Conservation (phyloP, 2,888 invertebrate species). For the Synanthedon myopaeformis region DNA sequence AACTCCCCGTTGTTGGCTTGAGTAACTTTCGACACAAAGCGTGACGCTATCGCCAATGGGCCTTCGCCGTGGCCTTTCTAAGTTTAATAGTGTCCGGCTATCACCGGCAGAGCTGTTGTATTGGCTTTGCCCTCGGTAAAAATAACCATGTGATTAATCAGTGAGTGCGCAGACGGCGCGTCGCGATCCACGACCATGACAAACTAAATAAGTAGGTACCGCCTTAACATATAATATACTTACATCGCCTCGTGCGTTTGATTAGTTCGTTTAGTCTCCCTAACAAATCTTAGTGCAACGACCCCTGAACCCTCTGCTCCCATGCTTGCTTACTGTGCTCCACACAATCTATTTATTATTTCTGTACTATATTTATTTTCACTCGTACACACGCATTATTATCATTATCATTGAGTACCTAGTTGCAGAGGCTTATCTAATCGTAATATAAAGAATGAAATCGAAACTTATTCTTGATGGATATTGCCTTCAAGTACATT, state of each 20-base stretch:
- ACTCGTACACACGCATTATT: not conserved
- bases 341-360: not conserved
- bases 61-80: slow-evolving; percentile 54
- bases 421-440: too few relatives aligned
- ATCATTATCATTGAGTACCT: too few relatives aligned
- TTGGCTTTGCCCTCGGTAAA: slow-evolving; percentile 20
- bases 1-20: not conserved
- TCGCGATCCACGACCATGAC: slow-evolving; percentile 33
- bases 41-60: slow-evolving; percentile 17
- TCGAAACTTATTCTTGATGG: not conserved
- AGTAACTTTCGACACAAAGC: slow-evolving; percentile 10
- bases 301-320: slow-evolving; percentile 21
- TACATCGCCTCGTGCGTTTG: slow-evolving; percentile 16
- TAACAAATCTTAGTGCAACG: slow-evolving; percentile 37
- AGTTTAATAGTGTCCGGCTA: slow-evolving; percentile 33
- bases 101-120: slow-evolving; percentile 11
- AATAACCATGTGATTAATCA: slow-evolving; percentile 43
- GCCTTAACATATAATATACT: slow-evolving; percentile 16
- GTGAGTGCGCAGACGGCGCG: slow-evolving; percentile 45
- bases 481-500: not conserved
- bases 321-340: slow-evolving; percentile 9
- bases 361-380: not conserved
- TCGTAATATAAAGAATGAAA: not conserved
- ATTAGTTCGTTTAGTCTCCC: slow-evolving; percentile 30
- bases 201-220: slow-evolving; percentile 29